Base-by-base conservation (phyloP, 2,888 invertebrate species). In the Parnassius orleans region DNA sequence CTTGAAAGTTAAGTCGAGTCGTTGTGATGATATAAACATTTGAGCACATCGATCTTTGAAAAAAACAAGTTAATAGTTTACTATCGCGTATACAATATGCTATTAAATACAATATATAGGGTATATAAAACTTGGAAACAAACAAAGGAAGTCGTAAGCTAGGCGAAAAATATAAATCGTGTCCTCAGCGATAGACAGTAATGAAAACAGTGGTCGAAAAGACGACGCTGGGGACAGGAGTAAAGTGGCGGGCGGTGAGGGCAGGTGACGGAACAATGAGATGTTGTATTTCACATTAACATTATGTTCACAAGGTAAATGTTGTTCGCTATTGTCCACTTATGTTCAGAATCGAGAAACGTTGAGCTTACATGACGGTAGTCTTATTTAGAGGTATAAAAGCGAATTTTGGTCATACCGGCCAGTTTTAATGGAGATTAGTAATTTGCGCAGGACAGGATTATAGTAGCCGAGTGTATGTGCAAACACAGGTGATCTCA, bases 251-350 rank as follows among this genome's bases (percentile, higher is more conserved):
- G 57, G 46, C 43, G 56, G 64, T 50, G 64, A 51, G 70, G 67
- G 73, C 75, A 77, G 77, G 80, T 84, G 90, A 91, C 90, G 82
- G 87, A 76, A 91, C 90, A 91, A 91, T 90, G 87, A 81, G 84
- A 86, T 90, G 90, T 90, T 84, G 85, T 87, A 89, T 89, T 82
- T 90, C 90, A 89, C 90, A 88, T 90, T 89, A 80, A 90, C 90
- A 91, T 90, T 90, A 88, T 90, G 90, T 91, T 90, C 90, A 90
- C 90, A 88, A 88, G 84, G 78, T 80, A 81, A 80, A 79, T 75
- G 80, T 86, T 88, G 90, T 87, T 84, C 68, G 81, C 87, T 86
- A 86, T 87, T 88, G 87, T 90, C 90, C 90, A 90, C 89, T 89
- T 88, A 85, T 86, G 90, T 88, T 87, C 79, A 71, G 71, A 76